Evolutionary conservation across 2,888 invertebrate species (phyloP), one percentile per base, ranked within the genome.

Genomic region (Drosophila ezoana): DNA sequence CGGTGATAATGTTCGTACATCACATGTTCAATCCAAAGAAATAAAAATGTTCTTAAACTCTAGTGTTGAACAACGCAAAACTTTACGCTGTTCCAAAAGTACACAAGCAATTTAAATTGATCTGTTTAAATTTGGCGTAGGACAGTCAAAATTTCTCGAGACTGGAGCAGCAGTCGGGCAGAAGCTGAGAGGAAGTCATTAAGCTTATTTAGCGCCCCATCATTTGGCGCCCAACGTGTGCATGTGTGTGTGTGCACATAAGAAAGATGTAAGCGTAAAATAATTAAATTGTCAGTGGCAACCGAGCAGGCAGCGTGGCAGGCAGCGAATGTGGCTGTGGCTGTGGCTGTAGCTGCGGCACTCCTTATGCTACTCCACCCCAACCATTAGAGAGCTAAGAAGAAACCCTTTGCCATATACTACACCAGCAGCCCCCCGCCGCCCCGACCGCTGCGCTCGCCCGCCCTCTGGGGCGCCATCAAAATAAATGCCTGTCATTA

Each of bases 401-500:
- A 40, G 61, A 49, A 83, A 72, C 87, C 85, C 79, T 84, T 87
- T 81, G 76, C 72, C 59, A 45, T 43, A 20, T 54, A 28, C 33
- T 28, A 28, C 28, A 28, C 8, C 58, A 49, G 38, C 37, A 37
- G 28, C 59, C 51, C n/a, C 40, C 18, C 18, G 40, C n/a, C 20
- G 14, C 41, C 4, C 13, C 8, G 14, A 13, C 16, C 43, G 6
- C 18, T 11, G 47, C 33, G 38, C 43, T 8, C 32, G 10, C 58
- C 28, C 57, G 32, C 43, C 56, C 63, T 32, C 57, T 52, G 58
- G 71, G 77, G 83, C 72, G 76, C 79, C 76, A 87, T 89, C 79
- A 83, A 90, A 90, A 89, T 89, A 85, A 89, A 90, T 89, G 90
- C 77, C 81, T 78, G 87, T 89, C 89, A 89, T 89, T 90, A 80